phyloP scores from a whole-genome alignment of 2,113 vertebrate species.

The Cyanoramphus novaezelandiae region DNA sequence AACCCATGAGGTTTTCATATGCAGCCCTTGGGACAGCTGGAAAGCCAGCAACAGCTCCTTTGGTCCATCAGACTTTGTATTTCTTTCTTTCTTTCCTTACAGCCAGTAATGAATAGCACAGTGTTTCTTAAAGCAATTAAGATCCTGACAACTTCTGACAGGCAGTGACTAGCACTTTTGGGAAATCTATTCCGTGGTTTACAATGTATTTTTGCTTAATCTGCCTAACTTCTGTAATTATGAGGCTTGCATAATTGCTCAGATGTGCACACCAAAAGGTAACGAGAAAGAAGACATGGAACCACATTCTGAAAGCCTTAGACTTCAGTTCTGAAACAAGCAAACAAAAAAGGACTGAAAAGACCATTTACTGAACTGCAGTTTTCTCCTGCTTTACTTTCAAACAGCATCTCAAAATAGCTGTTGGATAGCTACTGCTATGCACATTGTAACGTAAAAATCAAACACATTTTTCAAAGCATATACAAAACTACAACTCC shows the following conservation, averaged over 20 bases:
- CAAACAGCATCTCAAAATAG: neutral
- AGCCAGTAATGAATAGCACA: slow-evolving; percentile 59
- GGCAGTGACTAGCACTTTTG: neutral
- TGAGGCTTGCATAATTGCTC: neutral
- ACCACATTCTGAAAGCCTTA: neutral
- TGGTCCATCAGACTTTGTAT: slow-evolving; percentile 33
- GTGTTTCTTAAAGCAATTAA: slow-evolving; percentile 59
- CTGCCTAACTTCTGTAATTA: neutral
- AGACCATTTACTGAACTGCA: neutral
- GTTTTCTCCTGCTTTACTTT: neutral
- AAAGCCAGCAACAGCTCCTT: slow-evolving; percentile 48
- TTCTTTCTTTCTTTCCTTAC: slow-evolving; percentile 12
- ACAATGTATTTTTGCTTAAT: neutral
- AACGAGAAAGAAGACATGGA: neutral
- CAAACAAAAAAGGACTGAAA: neutral
- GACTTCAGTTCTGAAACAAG: neutral
- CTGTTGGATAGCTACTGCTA: neutral
- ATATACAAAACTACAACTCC: neutral
- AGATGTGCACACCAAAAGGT: neutral
- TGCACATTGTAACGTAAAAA: neutral
- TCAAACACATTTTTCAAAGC: neutral
- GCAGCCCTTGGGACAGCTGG: slow-evolving; percentile 43
- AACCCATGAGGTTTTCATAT: slow-evolving; percentile 38
- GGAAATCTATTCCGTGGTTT: neutral
- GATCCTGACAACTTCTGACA: slow-evolving; percentile 25